Evolutionary conservation across 2,797 vertebrate species (phyloP).

Genomic region (Pangasius larnaudii): DNA sequence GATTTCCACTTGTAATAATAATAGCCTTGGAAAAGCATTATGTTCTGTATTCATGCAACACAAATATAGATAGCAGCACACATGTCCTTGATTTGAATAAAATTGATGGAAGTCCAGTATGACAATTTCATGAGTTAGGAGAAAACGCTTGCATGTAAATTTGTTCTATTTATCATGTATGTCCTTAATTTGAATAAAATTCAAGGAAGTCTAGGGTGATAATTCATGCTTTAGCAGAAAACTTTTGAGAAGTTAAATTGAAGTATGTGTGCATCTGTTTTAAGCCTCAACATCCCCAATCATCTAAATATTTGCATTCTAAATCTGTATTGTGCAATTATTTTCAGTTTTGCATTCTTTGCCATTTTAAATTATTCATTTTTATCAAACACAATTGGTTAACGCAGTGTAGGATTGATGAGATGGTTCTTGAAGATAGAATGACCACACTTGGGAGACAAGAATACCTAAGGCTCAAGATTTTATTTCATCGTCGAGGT

Average conservation of each 20-base stretch:
- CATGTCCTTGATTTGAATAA: slow-evolving; percentile 33
- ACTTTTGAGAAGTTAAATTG: neutral
- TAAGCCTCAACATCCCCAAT: neutral
- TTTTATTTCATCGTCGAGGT: neutral
- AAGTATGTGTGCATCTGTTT: neutral
- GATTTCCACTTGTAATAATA: slow-evolving; percentile 20
- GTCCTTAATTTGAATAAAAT: slow-evolving; percentile 32
- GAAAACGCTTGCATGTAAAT: slow-evolving; percentile 15
- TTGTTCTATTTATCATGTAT: neutral
- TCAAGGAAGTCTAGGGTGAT: slow-evolving; percentile 34
- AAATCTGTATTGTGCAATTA: neutral
- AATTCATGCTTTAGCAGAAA: slow-evolving; percentile 7
- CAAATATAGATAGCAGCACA: neutral
- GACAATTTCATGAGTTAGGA: neutral
- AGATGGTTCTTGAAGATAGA: neutral
- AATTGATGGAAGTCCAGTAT: slow-evolving; percentile 27
- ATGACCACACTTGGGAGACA: neutral
- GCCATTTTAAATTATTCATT: too few species aligned
- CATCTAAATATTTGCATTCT: neutral
- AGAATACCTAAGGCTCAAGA: neutral
- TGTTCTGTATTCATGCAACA: neutral
- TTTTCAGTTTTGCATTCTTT: neutral
- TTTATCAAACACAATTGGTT: neutral
- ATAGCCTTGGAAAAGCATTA: slow-evolving; percentile 2
- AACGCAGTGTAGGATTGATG: neutral